phyloP scores from a whole-genome alignment of 2,888 invertebrate genomes.

The Bombylius discolor region DNA sequence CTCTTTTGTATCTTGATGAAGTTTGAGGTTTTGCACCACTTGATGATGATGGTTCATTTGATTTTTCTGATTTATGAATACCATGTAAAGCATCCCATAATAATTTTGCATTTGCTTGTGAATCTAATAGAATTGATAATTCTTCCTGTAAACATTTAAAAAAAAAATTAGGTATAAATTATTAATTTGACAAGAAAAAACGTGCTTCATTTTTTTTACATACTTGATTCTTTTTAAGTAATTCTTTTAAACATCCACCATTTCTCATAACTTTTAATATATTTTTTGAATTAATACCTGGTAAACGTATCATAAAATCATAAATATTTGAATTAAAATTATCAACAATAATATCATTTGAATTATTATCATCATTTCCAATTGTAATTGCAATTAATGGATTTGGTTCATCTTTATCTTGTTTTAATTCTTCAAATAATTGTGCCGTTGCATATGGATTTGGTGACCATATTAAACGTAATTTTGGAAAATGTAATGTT shows the following conservation, averaged over 20 bases:
- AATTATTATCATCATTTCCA: slow-evolving; percentile 52
- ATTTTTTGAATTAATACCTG: slow-evolving; percentile 81
- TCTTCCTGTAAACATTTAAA: slow-evolving; percentile 45
- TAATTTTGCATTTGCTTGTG: slow-evolving; percentile 52
- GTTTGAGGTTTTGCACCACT: background rate
- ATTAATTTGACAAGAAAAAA: background rate
- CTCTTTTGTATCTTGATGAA: background rate
- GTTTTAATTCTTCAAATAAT: slow-evolving; percentile 88
- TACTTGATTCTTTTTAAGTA: slow-evolving; percentile 47
- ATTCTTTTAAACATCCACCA: slow-evolving; percentile 52
- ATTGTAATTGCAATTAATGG: slow-evolving; percentile 56
- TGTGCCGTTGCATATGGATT: slow-evolving; percentile 93
- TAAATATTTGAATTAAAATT: slow-evolving; percentile 60
- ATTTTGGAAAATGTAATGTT: slow-evolving; percentile 88
- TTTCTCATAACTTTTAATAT: slow-evolving; percentile 61
- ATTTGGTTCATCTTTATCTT: slow-evolving; percentile 71
- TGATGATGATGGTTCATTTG: background rate
- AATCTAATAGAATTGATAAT: slow-evolving; percentile 57
- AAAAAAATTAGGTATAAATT: slow-evolving; percentile 3
- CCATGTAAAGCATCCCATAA: slow-evolving; percentile 60
- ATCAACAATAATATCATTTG: slow-evolving; percentile 32
- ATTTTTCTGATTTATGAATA: slow-evolving; percentile 44
- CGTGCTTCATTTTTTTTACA: background rate
- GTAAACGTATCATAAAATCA: slow-evolving; percentile 73
- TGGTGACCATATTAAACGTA: slow-evolving; percentile 92